phyloP scores from a whole-genome alignment of 2,888 invertebrate genomes.

The Eristalinus sepulchralis region DNA sequence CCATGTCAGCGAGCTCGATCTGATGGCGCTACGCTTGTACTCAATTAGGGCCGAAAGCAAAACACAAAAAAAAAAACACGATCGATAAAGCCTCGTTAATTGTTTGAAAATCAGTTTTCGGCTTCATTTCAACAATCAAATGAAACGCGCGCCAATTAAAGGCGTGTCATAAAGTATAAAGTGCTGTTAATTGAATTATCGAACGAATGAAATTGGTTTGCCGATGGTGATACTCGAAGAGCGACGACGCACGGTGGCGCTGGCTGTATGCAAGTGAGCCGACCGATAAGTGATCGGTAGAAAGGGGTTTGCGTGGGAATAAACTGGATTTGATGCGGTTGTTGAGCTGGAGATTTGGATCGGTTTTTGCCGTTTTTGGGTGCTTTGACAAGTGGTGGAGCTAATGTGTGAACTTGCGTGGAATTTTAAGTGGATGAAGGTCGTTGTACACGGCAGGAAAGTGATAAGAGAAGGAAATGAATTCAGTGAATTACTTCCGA shows the following conservation, averaged over 20 bases:
- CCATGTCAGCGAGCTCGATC: background rate
- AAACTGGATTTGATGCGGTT: slow-evolving; percentile 19
- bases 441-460: background rate
- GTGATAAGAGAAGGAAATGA: background rate
- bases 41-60: background rate
- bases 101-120: slow-evolving; percentile 22
- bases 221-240: slow-evolving; percentile 1
- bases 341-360: background rate
- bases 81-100: slow-evolving; percentile 30
- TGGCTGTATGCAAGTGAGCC: background rate
- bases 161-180: slow-evolving; percentile 6
- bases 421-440: slow-evolving; percentile 1
- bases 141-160: background rate
- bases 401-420: background rate
- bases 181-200: slow-evolving; percentile 26
- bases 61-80: too few relatives aligned
- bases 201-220: background rate
- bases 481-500: background rate
- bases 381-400: background rate
- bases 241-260: background rate
- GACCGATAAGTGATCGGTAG: background rate
- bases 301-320: slow-evolving; percentile 13
- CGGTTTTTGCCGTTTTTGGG: background rate
- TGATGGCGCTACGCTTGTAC: background rate
- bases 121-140: slow-evolving; percentile 18